Conservation (phyloP, 2,888 invertebrate species). For the Desoria tigrina region DNA sequence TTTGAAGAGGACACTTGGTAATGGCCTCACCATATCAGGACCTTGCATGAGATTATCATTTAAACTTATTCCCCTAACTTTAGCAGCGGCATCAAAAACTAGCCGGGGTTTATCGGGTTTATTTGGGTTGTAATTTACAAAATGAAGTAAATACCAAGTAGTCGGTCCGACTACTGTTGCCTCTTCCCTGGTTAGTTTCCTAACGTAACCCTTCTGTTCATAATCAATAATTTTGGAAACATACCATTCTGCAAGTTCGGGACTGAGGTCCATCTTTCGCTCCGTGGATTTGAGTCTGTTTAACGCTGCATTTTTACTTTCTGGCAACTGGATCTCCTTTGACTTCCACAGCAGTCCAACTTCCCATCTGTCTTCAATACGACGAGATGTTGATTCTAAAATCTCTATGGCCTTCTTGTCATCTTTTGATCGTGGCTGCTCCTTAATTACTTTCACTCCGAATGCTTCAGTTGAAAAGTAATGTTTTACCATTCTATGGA, state of each 20-base stretch:
- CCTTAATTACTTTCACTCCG: slow-evolving; percentile 1
- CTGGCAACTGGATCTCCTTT: slow-evolving; percentile 17
- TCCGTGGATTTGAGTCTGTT: slow-evolving; percentile 19
- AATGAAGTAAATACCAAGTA: slow-evolving; percentile 46
- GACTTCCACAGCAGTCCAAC: slow-evolving; percentile 32
- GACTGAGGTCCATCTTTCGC: slow-evolving; percentile 25
- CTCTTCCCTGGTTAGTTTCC: slow-evolving; percentile 15
- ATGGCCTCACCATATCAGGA: slow-evolving; percentile 21
- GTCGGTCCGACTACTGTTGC: background rate
- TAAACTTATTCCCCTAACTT: slow-evolving; percentile 20
- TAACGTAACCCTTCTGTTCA: slow-evolving; percentile 21
- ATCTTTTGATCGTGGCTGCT: slow-evolving; percentile 4
- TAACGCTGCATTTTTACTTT: slow-evolving; percentile 18
- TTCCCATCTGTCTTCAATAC: slow-evolving; percentile 24
- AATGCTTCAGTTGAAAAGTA: no score
- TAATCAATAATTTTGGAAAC: slow-evolving; percentile 17
- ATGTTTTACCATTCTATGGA: background rate
- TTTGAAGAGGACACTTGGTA: slow-evolving; percentile 13
- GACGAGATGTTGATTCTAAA: background rate
- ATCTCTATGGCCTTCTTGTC: slow-evolving; percentile 12
- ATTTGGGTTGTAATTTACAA: slow-evolving; percentile 37
- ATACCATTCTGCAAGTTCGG: slow-evolving; percentile 16
- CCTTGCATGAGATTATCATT: slow-evolving; percentile 40
- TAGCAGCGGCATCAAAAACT: no score
- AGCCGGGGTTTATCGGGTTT: slow-evolving; percentile 46